A percentile compares a stretch with the other conserved stretches of the same genome.
These are phyloP conservation scores for Catharus bicknelli DNA, from an alignment of 2,113 vertebrate species.

Conservation along the genomic window DNA sequence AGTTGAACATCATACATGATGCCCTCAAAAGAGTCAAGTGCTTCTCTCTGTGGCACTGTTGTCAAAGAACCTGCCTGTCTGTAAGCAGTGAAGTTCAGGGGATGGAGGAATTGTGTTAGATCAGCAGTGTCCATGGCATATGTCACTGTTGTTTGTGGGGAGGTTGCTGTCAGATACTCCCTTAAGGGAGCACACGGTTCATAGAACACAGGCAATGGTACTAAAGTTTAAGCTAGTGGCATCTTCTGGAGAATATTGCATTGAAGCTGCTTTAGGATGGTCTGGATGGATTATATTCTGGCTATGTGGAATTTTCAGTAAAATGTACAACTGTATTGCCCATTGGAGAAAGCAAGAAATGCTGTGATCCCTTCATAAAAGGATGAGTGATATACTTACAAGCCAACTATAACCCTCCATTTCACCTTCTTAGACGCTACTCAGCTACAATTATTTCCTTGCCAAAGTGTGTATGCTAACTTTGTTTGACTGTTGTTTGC, in stretches of 20 bases:
- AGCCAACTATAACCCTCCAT: neutral
- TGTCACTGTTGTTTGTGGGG: neutral
- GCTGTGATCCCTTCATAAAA: neutral
- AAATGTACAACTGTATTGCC: neutral
- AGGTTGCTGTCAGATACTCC: neutral
- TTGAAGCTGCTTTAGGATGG: neutral
- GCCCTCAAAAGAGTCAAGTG: neutral
- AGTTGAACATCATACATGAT: neutral
- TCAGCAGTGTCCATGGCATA: neutral
- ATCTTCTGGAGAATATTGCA: neutral
- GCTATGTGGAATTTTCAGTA: neutral
- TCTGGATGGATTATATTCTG: neutral
- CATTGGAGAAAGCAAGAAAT: neutral
- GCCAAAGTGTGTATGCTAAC: neutral
- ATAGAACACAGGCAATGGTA: neutral
- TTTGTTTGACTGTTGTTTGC: neutral
- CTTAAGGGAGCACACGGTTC: rapidly evolving
- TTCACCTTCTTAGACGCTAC: neutral
- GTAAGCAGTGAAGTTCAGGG: neutral
- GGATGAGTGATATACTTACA: neutral
- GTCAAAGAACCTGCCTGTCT: neutral
- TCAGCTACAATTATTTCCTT: neutral
- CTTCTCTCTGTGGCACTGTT: neutral
- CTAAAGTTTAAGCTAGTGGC: neutral
- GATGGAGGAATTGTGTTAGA: neutral